Evolutionary conservation across 2,113 vertebrate genomes (phyloP), one percentile per base, ranked within the genome.

Genomic region (Zosterops borbonicus): DNA sequence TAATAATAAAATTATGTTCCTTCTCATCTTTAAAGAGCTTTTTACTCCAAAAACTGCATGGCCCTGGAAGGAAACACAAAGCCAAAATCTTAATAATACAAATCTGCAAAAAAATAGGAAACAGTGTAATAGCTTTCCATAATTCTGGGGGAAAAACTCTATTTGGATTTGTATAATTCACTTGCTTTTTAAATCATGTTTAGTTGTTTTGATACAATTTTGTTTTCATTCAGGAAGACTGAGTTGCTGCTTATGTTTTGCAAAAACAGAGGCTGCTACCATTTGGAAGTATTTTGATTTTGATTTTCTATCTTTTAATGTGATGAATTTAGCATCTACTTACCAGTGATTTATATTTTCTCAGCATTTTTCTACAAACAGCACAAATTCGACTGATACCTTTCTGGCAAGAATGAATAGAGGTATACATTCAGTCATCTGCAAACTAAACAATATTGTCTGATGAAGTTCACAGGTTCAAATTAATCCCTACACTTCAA

Each of bases 381-480:
- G 6, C 23, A 68, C 9, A 44, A 59, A 56, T 68, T 75, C 5
- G 1, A 24, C 27, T 23, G 14, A 50, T 53, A 83, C 6, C 10
- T 50, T 87, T 80, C 58, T 31, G 39, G 31, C 16, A 67, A 35
- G n/a, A 22, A 24, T 64, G 37, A 83, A 60, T 5, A 73, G 25
- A 49, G n/a, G 24, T 2, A 63, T 44, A 22, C n/a, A 69, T 53
- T 84, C 77, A 69, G n/a, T 25, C 37, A 35, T n/a, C n/a, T 62
- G 13, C 22, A 82, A 89, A 56, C 22, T 42, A 49, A 67, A 79
- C 37, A 91, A 39, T 42, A 86, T 44, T 81, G 11, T 83, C 73
- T 80, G 80, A 68, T 71, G 49, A 89, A 81, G 50, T 74, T 96
- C 63, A 70, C 10, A 15, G 39, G 56, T 91, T 97, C 67, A 86